Base-by-base conservation (phyloP, 2,797 vertebrate genomes). In the Capromys pilorides region DNA sequence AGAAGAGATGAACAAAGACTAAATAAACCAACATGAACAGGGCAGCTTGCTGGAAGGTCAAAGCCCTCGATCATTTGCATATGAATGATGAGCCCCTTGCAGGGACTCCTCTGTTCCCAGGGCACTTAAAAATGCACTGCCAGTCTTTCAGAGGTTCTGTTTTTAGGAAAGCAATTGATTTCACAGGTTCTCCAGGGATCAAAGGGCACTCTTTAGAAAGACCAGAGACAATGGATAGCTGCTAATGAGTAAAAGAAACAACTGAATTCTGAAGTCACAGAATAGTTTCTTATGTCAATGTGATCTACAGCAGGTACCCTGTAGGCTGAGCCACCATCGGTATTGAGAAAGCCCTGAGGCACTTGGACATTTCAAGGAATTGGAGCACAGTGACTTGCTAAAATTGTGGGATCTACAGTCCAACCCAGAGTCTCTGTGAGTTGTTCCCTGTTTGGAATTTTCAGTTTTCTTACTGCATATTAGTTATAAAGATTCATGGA, bases 241-340 rank as follows among this genome's bases (percentile, higher is more conserved):
- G 78, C 95, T 97, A 97, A 97, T 97, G 96, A 97, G 95, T 95
- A 95, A 97, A 95, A 97, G 95, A 96, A 97, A 98, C 96, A 97
- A 97, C 85, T 97, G 96, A 96, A 97, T 92, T 95, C 97, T 97
- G 87, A 96, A 95, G 94, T 77, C 92, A 93, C 39, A 94, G 96
- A 97, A 97, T 97, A 97, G 97, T 98, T 95, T 97, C 54, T 18
- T 73, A 73, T 95, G 92, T 79, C 54, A 86, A 96, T 95, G 87
- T 90, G 96, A 18, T 97, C 41, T 77, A 3, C 73, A 31, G 41
- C 73, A 77, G 73, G 73, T 77, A 6, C 98, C 96, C 96, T 96
- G 96, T 96, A 96, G 96, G 94, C 0, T 90, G 96, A 97, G 73
- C 96, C 78, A 64, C 11, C 88, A 93, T 93, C 96, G 95, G 96